Percentiles rank a stretch among this genome's conserved stretches.
Conservation (phyloP, 2,888 invertebrate species). For the Melanotus villosus region DNA sequence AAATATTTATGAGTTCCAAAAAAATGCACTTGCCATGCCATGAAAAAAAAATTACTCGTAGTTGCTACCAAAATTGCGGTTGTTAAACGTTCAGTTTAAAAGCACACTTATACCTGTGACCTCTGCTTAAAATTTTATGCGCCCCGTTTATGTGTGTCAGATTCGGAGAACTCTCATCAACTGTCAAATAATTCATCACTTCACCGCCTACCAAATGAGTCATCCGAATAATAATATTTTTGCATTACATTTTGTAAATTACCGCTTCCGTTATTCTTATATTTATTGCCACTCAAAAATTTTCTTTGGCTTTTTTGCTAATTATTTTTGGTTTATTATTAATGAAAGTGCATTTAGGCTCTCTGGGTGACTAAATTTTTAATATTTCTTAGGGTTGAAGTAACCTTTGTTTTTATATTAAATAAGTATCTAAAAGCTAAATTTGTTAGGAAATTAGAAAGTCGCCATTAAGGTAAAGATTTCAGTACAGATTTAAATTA, state of each 20-base stretch:
- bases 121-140: constrained; percentile 17
- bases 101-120: constrained; percentile 33
- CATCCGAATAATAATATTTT: constrained; percentile 6
- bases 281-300: neutral
- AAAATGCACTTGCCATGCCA: constrained; percentile 1
- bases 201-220: constrained; percentile 38
- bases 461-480: too few species aligned
- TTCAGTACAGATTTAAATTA: too few species aligned
- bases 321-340: neutral
- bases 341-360: too few species aligned
- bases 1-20: constrained; percentile 16
- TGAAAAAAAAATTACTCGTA: neutral
- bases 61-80: constrained; percentile 20
- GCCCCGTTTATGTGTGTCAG: constrained; percentile 39
- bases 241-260: constrained; percentile 5
- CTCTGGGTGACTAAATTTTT: too few species aligned
- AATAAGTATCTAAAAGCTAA: too few species aligned
- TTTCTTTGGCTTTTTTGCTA: neutral
- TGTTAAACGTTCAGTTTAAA: constrained; percentile 36
- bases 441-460: too few species aligned
- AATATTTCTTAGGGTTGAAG: too few species aligned
- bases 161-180: constrained; percentile 48
- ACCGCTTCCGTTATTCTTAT: neutral
- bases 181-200: constrained; percentile 51
- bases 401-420: too few species aligned